phyloP scores from a whole-genome alignment of 1,140 invertebrate species.

The Thereuonema tuberculata region DNA sequence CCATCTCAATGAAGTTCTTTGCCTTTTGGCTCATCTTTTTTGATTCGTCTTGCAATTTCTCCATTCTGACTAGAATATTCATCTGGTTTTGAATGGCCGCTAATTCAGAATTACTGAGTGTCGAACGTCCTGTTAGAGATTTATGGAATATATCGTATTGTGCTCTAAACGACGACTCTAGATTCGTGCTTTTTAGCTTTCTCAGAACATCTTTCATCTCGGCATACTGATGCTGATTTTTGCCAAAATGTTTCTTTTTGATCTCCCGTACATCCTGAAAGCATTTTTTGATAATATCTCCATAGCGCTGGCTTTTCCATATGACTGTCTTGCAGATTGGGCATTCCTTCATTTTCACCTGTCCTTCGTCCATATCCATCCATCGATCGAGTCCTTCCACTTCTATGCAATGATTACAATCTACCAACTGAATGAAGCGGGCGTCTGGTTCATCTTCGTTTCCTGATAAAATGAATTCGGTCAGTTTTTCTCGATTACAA shows the following conservation, averaged over 20 bases:
- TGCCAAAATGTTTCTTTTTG: conserved; percentile 30
- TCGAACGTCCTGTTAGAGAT: too few relatives aligned
- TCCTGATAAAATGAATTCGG: conserved; percentile 33
- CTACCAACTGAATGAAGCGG: conserved; percentile 42
- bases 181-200: background rate
- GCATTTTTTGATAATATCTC: conserved; percentile 40
- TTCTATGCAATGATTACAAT: conserved; percentile 49
- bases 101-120: background rate
- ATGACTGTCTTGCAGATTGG: conserved; percentile 49
- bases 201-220: too few relatives aligned
- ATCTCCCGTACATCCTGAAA: conserved; percentile 40
- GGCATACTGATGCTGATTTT: background rate
- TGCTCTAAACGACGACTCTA: background rate
- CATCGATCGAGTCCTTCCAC: conserved; percentile 26
- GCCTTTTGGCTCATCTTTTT: background rate
- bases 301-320: conserved; percentile 42
- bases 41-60: background rate
- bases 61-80: background rate
- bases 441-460: conserved; percentile 17
- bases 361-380: conserved; percentile 28
- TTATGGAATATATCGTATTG: too few relatives aligned
- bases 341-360: conserved; percentile 41
- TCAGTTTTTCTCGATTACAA: conserved; percentile 37
- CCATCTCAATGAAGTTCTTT: background rate
- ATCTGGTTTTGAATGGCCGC: conserved; percentile 1